phyloP scores from a whole-genome alignment of 1,140 invertebrate species.

The Eumaeus atala region DNA sequence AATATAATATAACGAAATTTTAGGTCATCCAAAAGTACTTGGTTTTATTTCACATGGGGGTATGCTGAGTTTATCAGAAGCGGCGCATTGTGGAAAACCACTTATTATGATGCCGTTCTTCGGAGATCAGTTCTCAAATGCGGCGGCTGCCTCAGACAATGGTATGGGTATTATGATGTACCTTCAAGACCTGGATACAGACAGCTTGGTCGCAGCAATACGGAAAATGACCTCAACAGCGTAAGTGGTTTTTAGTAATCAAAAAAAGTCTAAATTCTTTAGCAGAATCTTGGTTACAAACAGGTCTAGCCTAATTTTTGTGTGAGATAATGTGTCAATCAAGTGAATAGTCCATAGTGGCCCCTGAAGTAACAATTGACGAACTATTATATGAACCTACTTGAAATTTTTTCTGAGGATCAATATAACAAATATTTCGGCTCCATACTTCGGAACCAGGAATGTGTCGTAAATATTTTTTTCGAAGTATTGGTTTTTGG shows the following conservation, averaged over 20 bases:
- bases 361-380: too few relatives aligned
- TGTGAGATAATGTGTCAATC: too few relatives aligned
- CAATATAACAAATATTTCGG: too few relatives aligned
- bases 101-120: conserved; percentile 76
- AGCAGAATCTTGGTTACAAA: too few relatives aligned
- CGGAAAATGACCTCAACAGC: conserved; percentile 45
- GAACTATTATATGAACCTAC: too few relatives aligned
- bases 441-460: too few relatives aligned
- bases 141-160: conserved; percentile 42
- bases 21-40: conserved; percentile 78
- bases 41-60: conserved; percentile 81
- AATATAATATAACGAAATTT: conserved; percentile 29
- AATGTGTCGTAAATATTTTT: too few relatives aligned
- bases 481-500: too few relatives aligned
- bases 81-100: conserved; percentile 77
- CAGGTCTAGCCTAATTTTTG: too few relatives aligned
- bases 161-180: conserved; percentile 47
- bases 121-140: conserved; percentile 76
- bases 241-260: conserved; percentile 40
- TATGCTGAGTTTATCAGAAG: conserved; percentile 78
- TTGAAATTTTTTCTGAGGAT: too few relatives aligned
- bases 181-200: conserved; percentile 42
- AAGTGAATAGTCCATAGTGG: too few relatives aligned
- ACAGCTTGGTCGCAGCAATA: conserved; percentile 43
- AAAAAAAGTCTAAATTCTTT: not conserved